A percentile compares a stretch with the other conserved stretches of the same genome.
Conservation (phyloP, 2,113 vertebrate species). For the Dascyllus trimaculatus region DNA sequence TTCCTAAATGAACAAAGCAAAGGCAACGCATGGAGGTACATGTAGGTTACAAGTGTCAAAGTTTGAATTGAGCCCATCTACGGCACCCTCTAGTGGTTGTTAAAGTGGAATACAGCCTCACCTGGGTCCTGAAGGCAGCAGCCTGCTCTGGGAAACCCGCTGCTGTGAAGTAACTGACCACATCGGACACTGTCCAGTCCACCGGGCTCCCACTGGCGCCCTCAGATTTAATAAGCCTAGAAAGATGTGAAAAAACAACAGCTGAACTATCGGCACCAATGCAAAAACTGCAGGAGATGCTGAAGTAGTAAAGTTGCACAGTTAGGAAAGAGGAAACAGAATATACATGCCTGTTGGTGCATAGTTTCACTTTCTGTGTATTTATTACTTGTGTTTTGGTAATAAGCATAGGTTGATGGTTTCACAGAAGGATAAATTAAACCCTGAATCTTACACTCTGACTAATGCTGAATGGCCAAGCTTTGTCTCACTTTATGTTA, state of each 20-base stretch:
- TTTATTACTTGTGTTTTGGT: slow-evolving; percentile 1
- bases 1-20: slow-evolving; percentile 82
- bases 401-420: neutral
- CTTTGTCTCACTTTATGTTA: slow-evolving; percentile 11
- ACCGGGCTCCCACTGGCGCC: slow-evolving; percentile 79
- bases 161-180: slow-evolving; percentile 89
- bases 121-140: slow-evolving; percentile 89
- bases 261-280: neutral
- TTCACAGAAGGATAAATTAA: neutral
- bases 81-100: slow-evolving; percentile 53
- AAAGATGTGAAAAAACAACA: slow-evolving; percentile 6
- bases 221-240: slow-evolving; percentile 85
- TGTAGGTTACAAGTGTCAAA: slow-evolving; percentile 6
- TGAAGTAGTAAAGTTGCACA: no score
- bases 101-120: slow-evolving; percentile 61
- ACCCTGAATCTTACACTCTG: neutral
- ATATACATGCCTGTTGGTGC: no score
- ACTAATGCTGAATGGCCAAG: neutral
- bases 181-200: slow-evolving; percentile 91
- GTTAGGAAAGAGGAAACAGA: no score
- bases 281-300: neutral
- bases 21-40: slow-evolving; percentile 11
- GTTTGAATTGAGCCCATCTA: neutral
- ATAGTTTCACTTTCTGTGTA: no score
- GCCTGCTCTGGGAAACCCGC: slow-evolving; percentile 92